Evolutionary conservation across 1,140 invertebrate genomes (phyloP).

Genomic region (Micrasema longulum): DNA sequence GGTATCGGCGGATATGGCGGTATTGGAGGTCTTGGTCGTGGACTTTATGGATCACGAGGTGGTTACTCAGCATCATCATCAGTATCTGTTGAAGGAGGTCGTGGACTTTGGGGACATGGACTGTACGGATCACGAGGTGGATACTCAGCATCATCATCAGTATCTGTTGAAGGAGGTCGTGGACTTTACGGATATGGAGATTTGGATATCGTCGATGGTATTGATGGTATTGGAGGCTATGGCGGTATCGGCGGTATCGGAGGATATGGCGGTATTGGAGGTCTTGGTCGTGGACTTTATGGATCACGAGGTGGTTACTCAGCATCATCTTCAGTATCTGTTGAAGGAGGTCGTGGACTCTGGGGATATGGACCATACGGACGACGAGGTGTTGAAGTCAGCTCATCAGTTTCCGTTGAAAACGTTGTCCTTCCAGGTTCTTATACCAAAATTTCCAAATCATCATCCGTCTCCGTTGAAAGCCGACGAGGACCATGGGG

Average conservation of each 20-base stretch:
- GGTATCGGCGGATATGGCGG: conserved; percentile 9
- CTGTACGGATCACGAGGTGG: not conserved
- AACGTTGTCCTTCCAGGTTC: not conserved
- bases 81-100: conserved; percentile 12
- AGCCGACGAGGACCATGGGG: conserved; percentile 10
- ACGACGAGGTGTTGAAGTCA: not conserved
- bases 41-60: conserved; percentile 13
- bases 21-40: not conserved
- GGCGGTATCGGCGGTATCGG: conserved; percentile 17
- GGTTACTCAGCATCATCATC: not conserved
- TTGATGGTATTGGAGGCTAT: conserved; percentile 9
- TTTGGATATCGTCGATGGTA: not conserved
- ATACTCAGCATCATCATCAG: conserved; percentile 21
- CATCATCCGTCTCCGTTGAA: conserved; percentile 24
- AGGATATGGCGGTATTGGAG: not conserved
- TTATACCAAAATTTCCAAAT: conserved; percentile 6
- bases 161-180: not conserved
- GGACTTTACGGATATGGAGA: conserved; percentile 2
- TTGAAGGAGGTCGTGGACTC: conserved; percentile 24
- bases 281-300: not conserved
- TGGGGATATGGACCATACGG: not conserved
- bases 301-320: conserved; percentile 13
- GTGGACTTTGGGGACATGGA: conserved; percentile 26
- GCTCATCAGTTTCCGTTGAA: conserved; percentile 28
- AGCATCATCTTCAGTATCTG: conserved; percentile 5